Percentiles rank a stretch among this genome's conserved stretches.
Evolutionary conservation across 2,797 vertebrate species (phyloP).

Genomic region (Miichthys miiuy): DNA sequence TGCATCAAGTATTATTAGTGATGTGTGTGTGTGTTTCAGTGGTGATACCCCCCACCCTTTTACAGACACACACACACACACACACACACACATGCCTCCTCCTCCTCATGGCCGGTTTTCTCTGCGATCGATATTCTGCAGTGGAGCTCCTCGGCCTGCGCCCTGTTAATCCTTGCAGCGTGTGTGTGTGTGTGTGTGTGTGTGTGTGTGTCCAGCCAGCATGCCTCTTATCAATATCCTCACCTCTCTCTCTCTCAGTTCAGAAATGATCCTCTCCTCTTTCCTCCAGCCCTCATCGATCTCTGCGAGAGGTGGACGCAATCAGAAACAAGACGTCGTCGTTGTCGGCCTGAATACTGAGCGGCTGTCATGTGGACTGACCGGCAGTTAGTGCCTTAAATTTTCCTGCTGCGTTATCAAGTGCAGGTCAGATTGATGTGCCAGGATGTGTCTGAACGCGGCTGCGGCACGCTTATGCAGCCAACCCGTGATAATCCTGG

Average conservation of each 20-base stretch:
- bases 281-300: slow-evolving; percentile 72
- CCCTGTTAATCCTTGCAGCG: slow-evolving; percentile 72
- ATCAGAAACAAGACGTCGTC: slow-evolving; percentile 45
- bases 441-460: neutral
- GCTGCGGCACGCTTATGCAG: neutral
- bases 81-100: slow-evolving; percentile 42
- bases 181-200: slow-evolving; percentile 44
- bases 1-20: slow-evolving; percentile 31
- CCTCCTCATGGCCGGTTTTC: slow-evolving; percentile 74
- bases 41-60: slow-evolving; percentile 12
- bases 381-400: slow-evolving; percentile 2
- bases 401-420: slow-evolving; percentile 1
- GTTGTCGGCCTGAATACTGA: slow-evolving; percentile 28
- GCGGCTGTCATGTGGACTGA: slow-evolving; percentile 41
- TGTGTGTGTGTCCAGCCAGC: slow-evolving; percentile 35
- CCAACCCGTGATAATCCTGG: slow-evolving; percentile 3
- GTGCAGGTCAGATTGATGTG: slow-evolving; percentile 5
- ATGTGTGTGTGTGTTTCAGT: slow-evolving; percentile 9
- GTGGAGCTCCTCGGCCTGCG: slow-evolving; percentile 73
- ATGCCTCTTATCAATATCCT: slow-evolving; percentile 78
- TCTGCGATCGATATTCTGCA: slow-evolving; percentile 83
- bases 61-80: slow-evolving; percentile 23
- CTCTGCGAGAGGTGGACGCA: slow-evolving; percentile 48
- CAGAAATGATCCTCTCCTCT: slow-evolving; percentile 75
- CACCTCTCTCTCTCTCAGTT: slow-evolving; percentile 60